phyloP scores from a whole-genome alignment of 2,113 vertebrate genomes.

The Cyprinodon tularosa region DNA sequence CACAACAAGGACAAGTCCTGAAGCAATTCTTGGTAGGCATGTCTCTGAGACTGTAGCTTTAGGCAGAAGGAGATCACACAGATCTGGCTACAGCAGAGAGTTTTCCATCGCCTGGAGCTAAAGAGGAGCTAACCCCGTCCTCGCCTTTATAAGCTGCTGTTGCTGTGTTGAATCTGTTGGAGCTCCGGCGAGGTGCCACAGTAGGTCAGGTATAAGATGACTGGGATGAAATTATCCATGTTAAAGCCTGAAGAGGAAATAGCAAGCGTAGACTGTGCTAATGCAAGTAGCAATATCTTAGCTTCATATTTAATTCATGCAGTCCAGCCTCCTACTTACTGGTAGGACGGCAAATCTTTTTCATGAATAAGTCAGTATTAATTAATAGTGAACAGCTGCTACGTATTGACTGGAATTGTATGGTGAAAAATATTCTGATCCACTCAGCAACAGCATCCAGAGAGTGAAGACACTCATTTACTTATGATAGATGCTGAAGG shows the following conservation, averaged over 20 bases:
- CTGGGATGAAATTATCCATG: slow-evolving; percentile 44
- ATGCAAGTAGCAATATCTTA: slow-evolving; percentile 38
- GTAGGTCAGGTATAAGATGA: slow-evolving; percentile 18
- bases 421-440: slow-evolving; percentile 5
- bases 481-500: neutral
- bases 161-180: slow-evolving; percentile 12
- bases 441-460: slow-evolving; percentile 1
- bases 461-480: neutral
- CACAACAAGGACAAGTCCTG: slow-evolving; percentile 26
- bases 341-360: slow-evolving; percentile 19
- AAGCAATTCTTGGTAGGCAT: slow-evolving; percentile 26
- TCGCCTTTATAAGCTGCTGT: slow-evolving; percentile 20
- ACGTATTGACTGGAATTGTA: neutral
- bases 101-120: slow-evolving; percentile 50
- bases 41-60: slow-evolving; percentile 46
- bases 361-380: neutral
- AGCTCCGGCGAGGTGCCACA: slow-evolving; percentile 2
- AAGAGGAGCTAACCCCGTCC: slow-evolving; percentile 13
- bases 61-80: slow-evolving; percentile 47
- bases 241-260: slow-evolving; percentile 30
- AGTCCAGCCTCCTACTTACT: slow-evolving; percentile 19
- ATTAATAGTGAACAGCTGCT: neutral
- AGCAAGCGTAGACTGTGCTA: slow-evolving; percentile 42
- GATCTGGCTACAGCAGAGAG: slow-evolving; percentile 43
- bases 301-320: slow-evolving; percentile 27